Evolutionary conservation across 2,888 invertebrate genomes (phyloP).

Genomic region (Leptura quadrifasciata): DNA sequence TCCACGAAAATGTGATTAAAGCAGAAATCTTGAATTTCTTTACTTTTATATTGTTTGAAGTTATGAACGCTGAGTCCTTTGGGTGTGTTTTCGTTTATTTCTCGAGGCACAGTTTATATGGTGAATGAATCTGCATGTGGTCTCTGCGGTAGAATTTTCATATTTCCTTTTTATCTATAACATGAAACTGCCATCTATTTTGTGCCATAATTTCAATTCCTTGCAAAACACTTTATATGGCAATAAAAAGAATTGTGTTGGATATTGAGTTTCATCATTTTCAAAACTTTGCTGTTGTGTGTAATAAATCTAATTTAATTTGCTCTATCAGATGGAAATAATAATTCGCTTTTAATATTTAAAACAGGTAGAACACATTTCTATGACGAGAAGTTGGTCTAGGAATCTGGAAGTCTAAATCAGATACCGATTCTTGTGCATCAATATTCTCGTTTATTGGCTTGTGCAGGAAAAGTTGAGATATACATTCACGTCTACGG

Average conservation of each 20-base stretch:
- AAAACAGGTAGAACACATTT: no score
- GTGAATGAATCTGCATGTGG: not conserved
- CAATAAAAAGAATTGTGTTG: not conserved
- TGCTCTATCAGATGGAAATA: no score
- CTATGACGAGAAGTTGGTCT: no score
- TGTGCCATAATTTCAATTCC: not conserved
- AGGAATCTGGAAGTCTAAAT: no score
- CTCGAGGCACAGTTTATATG: not conserved
- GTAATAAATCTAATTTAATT: no score
- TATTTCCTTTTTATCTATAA: constrained; percentile 2
- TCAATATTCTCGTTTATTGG: no score
- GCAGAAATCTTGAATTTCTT: not conserved
- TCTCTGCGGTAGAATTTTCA: not conserved
- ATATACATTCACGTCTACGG: no score
- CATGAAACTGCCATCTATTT: not conserved
- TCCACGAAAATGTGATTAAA: not conserved
- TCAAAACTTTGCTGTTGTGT: no score
- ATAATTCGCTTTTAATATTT: no score
- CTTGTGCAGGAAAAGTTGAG: no score
- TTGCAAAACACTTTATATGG: not conserved
- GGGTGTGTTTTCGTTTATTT: constrained; percentile 4
- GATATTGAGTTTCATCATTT: not conserved
- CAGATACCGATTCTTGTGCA: no score
- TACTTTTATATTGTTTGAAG: constrained; percentile 16
- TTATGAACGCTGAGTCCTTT: not conserved